phyloP scores from a whole-genome alignment of 2,113 vertebrate species.

The Oplegnathus fasciatus region DNA sequence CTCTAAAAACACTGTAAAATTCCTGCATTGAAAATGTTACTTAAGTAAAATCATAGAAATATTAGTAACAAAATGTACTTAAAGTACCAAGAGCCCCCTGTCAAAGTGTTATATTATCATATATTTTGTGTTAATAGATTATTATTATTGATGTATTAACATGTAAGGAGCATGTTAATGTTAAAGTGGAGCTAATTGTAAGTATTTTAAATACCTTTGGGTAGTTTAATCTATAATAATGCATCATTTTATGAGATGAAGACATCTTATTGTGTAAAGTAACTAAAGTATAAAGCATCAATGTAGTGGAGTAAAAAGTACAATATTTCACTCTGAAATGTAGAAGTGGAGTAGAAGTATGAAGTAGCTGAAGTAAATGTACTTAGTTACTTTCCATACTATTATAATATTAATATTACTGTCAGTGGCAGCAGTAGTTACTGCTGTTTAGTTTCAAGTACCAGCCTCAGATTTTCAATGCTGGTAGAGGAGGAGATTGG shows the following conservation, averaged over 20 bases:
- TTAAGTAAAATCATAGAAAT: no score
- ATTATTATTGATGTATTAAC: background rate
- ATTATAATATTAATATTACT: background rate
- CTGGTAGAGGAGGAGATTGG: background rate
- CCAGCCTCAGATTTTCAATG: background rate
- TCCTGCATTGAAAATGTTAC: no score
- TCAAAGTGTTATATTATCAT: background rate
- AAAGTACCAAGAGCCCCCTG: no score
- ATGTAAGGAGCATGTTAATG: background rate
- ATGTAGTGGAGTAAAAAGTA: background rate
- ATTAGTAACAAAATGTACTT: background rate
- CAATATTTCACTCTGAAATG: background rate
- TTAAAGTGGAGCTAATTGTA: no score
- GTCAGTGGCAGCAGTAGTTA: background rate
- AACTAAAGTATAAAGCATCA: background rate
- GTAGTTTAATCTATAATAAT: background rate
- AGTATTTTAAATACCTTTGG: background rate
- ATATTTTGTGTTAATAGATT: background rate
- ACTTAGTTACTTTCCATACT: background rate
- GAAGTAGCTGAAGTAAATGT: background rate
- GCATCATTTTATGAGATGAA: background rate
- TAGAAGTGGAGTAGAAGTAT: background rate
- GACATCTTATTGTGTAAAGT: background rate
- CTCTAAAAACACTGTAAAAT: no score
- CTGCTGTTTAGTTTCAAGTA: background rate